Base-by-base conservation (phyloP, 2,113 vertebrate species). In the Marmota monax region DNA sequence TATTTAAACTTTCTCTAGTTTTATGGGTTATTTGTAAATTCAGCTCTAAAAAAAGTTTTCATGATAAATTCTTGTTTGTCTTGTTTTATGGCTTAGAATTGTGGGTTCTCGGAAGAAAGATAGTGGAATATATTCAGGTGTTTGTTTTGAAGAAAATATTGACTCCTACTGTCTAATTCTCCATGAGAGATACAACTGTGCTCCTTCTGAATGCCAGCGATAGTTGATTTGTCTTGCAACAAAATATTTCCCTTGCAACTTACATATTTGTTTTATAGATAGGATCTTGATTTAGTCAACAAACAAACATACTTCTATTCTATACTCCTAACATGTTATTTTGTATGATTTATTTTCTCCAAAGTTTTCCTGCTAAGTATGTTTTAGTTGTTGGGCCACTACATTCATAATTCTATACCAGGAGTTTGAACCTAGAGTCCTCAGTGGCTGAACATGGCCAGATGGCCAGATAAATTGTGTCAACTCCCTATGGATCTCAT, bases 291-390 rank as follows among this genome's bases (percentile, higher is more conserved):
- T 83, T 61, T 93, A 93, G 22, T 95, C 23, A 48, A 10, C 82
- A 79, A 69, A 90, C 45, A 69, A 27, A 69, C 67, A 51, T 51
- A 87, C 29, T 69, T 32, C 11, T 18, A 56, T 16, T 76, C 53
- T 92, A 11, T 67, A 22, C 8, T 65, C 18, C 88, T 88, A 83
- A 9, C 34, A 4, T 73, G 16, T 32, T 92, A 88, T 82, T 94
- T 95, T 39, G 85, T 78, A 12, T 77, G 5, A 65, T 95, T 95
- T 83, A 72, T 80, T 88, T 94, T 83, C 32, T 87, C 88, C 63
- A 32, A 69, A 79, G 13, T 0, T 58, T 97, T 95, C 22, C 84
- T 85, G 25, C 4, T 17, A 61, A 91, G 61, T 90, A 53, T 77
- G 5, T 94, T 85, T 97, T 12, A 20, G 4, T 69, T 82, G 85